Conservation (phyloP, 2,888 invertebrate genomes). For the Drosophila prostipennis region DNA sequence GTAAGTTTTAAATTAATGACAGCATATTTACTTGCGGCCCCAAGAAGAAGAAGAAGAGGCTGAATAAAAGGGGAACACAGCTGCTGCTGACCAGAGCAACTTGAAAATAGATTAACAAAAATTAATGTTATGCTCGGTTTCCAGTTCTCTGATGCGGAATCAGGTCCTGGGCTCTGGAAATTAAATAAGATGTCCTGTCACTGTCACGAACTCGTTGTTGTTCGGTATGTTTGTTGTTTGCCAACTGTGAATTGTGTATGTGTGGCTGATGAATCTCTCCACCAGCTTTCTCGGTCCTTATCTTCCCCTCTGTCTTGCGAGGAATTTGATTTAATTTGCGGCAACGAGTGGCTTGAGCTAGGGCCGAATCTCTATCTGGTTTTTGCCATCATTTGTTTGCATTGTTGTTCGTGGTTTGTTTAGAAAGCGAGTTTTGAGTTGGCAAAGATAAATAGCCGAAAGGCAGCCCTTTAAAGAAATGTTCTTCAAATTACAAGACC, state of each 20-base stretch:
- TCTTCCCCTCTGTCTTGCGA: constrained; percentile 15
- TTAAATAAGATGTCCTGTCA: constrained; percentile 75
- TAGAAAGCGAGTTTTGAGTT: constrained; percentile 25
- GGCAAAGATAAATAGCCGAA: constrained; percentile 31
- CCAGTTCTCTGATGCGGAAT: constrained; percentile 37
- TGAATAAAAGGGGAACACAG: constrained; percentile 15
- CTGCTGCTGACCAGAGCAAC: constrained; percentile 55
- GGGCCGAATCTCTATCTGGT: constrained; percentile 26
- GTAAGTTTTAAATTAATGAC: constrained; percentile 77
- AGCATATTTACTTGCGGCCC: constrained; percentile 74
- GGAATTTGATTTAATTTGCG: constrained; percentile 73
- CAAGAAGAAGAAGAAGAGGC: neutral
- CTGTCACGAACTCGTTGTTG: constrained; percentile 50
- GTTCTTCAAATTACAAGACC: constrained; percentile 8
- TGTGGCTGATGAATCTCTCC: constrained; percentile 36
- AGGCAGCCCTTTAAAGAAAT: constrained; percentile 11
- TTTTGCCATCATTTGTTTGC: constrained; percentile 38
- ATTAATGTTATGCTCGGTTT: constrained; percentile 70
- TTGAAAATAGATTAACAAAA: constrained; percentile 77
- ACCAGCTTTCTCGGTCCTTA: constrained; percentile 8
- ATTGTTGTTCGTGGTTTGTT: constrained; percentile 38
- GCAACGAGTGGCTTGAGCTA: constrained; percentile 19
- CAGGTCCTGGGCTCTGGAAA: constrained; percentile 50
- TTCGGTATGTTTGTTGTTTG: constrained; percentile 8
- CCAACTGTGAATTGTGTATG: neutral